Base-by-base conservation (phyloP, 2,888 invertebrate genomes). In the Cryptops parisi region DNA sequence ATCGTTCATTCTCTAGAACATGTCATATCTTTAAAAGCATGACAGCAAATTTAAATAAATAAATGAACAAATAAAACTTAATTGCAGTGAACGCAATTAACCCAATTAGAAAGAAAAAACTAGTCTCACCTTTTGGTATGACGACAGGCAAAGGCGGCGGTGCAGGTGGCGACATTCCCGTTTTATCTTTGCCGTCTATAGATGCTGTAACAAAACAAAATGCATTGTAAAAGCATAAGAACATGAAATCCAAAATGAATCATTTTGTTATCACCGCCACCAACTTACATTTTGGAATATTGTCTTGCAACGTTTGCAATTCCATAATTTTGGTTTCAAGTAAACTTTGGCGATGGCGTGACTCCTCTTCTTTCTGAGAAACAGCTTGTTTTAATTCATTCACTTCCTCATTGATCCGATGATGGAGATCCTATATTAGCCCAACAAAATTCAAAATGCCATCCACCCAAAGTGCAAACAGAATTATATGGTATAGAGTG, bases 291-390 rank as follows among this genome's bases (percentile, higher is more conserved):
- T 55, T 55, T 17, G 58, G 58, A 48, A 58, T 53, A n/a, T 55
- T 53, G 25, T 54, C 56, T 39, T 58, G 57, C 2, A 55, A 24
- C 21, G 80, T 79, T 68, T 93, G 90, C 61, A 96, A 70, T 70
- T 94, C 91, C 59, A 84, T 79, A 58, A 94, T 87, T 69, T 90
- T 89, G 59, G 82, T 84, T 68, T 94, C 91, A 55, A 94, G 72
- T 73, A 89, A 78, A 47, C 83, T 85, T 69, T 93, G 87, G 39
- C 91, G 73, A 65, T 88, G 83, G 60, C 84, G 80, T 0, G 89
- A 86, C 70, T 93, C 91, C 55, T 70, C 70, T 65, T 91, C 89
- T 63, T 84, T 84, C 62, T 83, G 79, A 61, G 79, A 79, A 41
- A 86, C 76, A 43, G 84, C 85, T 57, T 86, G 76, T 53, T 86